Conservation (phyloP, 1,140 invertebrate species). For the Liolophura sinensis region DNA sequence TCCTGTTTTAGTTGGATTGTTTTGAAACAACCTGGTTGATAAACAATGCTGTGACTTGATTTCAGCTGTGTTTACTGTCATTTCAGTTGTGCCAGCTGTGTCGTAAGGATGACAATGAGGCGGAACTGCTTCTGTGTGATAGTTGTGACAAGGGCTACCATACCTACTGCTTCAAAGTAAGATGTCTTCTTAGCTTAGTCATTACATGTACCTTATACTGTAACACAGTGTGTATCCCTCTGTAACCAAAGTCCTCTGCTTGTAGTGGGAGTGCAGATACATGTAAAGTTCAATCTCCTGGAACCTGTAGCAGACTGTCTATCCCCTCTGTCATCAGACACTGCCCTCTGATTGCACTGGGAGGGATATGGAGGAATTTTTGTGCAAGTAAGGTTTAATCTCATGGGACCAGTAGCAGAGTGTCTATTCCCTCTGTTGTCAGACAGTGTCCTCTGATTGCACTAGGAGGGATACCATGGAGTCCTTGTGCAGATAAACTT, state of each 20-base stretch:
- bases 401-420: not conserved
- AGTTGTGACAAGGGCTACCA: slow-evolving; percentile 98
- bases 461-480: no score
- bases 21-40: not conserved
- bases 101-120: slow-evolving; percentile 93
- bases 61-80: slow-evolving; percentile 30
- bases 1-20: no score
- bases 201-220: not conserved
- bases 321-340: not conserved
- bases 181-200: not conserved
- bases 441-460: not conserved
- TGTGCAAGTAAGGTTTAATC: not conserved
- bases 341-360: not conserved
- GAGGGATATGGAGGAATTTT: not conserved
- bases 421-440: not conserved
- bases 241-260: not conserved
- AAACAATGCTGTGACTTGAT: not conserved
- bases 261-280: not conserved
- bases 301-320: not conserved
- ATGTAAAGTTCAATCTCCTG: not conserved
- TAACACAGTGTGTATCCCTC: not conserved
- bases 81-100: slow-evolving; percentile 97
- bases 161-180: slow-evolving; percentile 91
- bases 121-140: slow-evolving; percentile 91
- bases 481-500: not conserved